These are phyloP conservation scores for Scolopax mira DNA, from an alignment of 2,113 vertebrate species.

Conservation along the genomic window DNA sequence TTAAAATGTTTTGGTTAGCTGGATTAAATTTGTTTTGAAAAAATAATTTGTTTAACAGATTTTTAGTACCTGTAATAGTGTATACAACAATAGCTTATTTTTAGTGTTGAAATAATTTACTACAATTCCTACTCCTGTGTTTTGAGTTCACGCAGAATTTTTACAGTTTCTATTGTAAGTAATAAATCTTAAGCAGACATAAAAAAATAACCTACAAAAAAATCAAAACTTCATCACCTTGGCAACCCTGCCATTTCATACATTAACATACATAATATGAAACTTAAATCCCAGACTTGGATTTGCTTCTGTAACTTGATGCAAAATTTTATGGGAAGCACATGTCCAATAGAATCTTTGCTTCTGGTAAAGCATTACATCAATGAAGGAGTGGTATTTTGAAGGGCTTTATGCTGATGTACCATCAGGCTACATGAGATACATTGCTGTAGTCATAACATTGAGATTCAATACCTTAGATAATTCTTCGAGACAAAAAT, in stretches of 20 bases:
- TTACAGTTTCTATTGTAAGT: slow-evolving; percentile 11
- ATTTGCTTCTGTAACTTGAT: slow-evolving; percentile 14
- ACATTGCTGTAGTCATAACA: not conserved
- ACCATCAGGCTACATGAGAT: not conserved
- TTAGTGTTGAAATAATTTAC: slow-evolving; percentile 17
- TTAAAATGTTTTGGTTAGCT: slow-evolving; percentile 56
- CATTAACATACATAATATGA: not conserved
- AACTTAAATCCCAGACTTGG: not conserved
- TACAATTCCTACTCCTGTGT: not conserved
- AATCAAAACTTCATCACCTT: not conserved
- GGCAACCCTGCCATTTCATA: slow-evolving; percentile 13
- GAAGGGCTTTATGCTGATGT: not conserved
- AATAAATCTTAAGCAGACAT: slow-evolving; percentile 15
- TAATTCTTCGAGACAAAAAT: slow-evolving; percentile 47
- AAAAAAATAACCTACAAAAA: not conserved
- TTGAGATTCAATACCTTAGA: slow-evolving; percentile 24
- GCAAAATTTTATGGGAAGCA: not conserved
- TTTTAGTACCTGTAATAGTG: slow-evolving; percentile 52
- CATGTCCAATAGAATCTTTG: not conserved
- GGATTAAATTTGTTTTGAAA: slow-evolving; percentile 59
- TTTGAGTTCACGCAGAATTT: not conserved
- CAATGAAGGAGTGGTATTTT: not conserved
- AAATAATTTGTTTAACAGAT: slow-evolving; percentile 53
- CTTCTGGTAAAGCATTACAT: not conserved
- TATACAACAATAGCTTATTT: slow-evolving; percentile 1